Conservation (phyloP, 30 jellyfish, hydroid and myxozoan genomes). For the Chrysaora quinquecirrha region DNA sequence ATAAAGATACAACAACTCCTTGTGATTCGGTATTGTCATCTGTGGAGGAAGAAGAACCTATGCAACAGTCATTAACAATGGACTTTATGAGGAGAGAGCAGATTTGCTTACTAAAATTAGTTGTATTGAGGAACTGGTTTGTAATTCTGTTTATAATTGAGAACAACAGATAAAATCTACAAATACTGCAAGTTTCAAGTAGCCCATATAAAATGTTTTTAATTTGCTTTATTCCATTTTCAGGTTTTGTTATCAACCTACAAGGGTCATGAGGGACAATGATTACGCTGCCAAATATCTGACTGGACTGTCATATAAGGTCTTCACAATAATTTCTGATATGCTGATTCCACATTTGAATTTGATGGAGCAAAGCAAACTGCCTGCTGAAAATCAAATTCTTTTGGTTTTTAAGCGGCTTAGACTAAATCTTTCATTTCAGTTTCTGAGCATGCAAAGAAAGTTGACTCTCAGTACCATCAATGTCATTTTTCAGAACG, state of each 20-base stretch:
- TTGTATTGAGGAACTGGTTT: neutral
- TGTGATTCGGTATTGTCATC: neutral
- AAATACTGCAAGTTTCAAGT: neutral
- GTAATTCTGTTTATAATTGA: too few relatives aligned
- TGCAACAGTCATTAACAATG: neutral
- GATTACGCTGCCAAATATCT: slow-evolving; percentile 21
- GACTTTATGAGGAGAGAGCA: neutral
- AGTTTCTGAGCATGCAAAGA: neutral
- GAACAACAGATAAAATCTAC: too few relatives aligned
- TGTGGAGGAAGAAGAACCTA: too few relatives aligned
- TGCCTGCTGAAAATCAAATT: slow-evolving; percentile 12
- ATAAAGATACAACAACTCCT: neutral
- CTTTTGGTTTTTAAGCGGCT: slow-evolving; percentile 18
- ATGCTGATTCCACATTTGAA: slow-evolving; percentile 1
- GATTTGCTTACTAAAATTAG: neutral
- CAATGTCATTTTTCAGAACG: neutral
- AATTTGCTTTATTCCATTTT: neutral
- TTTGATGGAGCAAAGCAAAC: neutral
- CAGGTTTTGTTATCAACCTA: neutral
- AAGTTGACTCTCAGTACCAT: neutral
- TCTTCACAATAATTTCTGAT: neutral
- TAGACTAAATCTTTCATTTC: neutral
- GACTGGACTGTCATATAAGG: slow-evolving; percentile 16
- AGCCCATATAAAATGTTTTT: neutral
- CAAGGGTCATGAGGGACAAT: neutral